Percentiles rank a stretch among this genome's conserved stretches.
Conservation (phyloP, 2,888 invertebrate species). For the Antheraea yamamai region DNA sequence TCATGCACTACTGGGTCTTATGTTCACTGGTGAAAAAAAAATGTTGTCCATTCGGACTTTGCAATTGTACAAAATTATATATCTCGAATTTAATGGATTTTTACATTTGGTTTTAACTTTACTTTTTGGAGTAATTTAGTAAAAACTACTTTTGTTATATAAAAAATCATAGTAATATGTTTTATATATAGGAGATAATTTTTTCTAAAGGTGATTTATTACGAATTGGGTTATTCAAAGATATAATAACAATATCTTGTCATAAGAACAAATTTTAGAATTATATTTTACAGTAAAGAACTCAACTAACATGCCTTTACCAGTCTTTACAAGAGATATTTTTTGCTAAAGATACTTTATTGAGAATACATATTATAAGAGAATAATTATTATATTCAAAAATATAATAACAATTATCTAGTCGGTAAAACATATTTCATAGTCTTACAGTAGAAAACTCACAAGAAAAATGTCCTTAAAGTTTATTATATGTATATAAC, state of each 20-base stretch:
- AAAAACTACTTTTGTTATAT: not conserved
- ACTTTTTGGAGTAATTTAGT: not conserved
- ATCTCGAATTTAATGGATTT: not conserved
- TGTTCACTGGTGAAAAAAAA: not conserved
- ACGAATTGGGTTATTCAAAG: no score
- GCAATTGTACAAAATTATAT: not conserved
- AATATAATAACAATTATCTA: no score
- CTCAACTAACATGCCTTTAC: no score
- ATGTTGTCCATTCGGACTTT: not conserved
- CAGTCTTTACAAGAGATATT: no score
- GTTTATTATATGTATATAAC: not conserved
- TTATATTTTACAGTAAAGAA: not conserved
- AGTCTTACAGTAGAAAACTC: not conserved
- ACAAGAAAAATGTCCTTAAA: not conserved
- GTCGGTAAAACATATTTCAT: no score
- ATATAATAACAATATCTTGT: not conserved
- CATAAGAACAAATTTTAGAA: not conserved
- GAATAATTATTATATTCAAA: no score
- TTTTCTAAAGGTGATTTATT: no score
- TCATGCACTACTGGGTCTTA: constrained; percentile 1
- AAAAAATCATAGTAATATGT: not conserved
- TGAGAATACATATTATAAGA: no score
- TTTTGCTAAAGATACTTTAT: no score
- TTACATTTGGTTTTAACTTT: not conserved
- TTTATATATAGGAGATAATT: not conserved